Evolutionary conservation across 2,113 vertebrate genomes (phyloP).

Genomic region (Prunella fulvescens): DNA sequence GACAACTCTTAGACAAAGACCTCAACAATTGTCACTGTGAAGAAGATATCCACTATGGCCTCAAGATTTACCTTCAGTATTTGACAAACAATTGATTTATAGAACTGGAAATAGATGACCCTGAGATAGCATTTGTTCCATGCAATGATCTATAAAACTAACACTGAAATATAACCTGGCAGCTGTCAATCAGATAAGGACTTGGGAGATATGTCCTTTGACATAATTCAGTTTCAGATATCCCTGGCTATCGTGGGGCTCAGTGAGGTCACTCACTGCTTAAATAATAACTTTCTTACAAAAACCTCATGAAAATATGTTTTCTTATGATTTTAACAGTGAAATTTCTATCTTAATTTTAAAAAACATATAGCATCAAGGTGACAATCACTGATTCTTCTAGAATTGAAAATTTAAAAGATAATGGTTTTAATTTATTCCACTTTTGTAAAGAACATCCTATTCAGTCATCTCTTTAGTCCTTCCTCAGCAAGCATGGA

Average conservation of each 20-base stretch:
- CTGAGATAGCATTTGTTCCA: not conserved
- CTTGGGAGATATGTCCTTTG: not conserved
- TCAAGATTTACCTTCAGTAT: not conserved
- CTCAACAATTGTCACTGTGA: not conserved
- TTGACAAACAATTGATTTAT: not conserved
- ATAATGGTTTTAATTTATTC: not conserved
- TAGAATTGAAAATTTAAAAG: not conserved
- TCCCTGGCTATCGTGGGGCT: not conserved
- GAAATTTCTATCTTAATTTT: not conserved
- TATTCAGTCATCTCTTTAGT: not conserved
- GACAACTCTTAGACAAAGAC: not conserved
- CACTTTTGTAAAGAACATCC: not conserved
- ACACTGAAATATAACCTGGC: not conserved
- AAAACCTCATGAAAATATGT: not conserved
- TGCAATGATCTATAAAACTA: not conserved
- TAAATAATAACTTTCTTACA: not conserved
- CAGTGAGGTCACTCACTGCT: not conserved
- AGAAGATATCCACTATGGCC: not conserved
- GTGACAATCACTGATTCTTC: not conserved
- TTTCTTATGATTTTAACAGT: not conserved
- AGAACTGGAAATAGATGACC: not conserved
- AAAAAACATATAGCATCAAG: not conserved
- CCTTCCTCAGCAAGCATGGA: not conserved
- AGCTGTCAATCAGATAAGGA: not conserved
- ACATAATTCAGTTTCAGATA: not conserved